Conservation (phyloP, 2,113 vertebrate genomes). For the Edolisoma coerulescens region DNA sequence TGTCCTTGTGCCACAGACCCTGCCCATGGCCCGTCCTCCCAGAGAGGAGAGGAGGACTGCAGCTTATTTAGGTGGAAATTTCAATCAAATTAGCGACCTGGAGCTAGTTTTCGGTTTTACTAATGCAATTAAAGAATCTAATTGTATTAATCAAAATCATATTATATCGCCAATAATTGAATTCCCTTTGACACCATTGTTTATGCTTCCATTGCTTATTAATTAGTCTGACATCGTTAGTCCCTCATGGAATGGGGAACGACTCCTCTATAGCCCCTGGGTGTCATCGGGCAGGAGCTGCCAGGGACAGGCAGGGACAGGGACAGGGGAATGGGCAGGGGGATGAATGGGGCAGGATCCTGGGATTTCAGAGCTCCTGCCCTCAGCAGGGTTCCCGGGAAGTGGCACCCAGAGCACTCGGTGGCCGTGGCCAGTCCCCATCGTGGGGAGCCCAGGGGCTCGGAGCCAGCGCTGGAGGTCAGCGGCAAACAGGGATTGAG, state of each 20-base stretch:
- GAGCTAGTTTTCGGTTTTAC: neutral
- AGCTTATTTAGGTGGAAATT: slow-evolving; percentile 9
- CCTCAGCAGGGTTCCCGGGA: neutral
- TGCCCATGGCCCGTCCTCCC: rapidly evolving
- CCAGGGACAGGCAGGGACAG: neutral
- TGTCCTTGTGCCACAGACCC: neutral
- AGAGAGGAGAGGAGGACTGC: neutral
- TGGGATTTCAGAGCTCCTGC: neutral
- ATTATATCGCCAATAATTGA: slow-evolving; percentile 58
- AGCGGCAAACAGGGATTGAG: neutral
- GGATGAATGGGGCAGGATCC: rapidly evolving
- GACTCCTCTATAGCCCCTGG: neutral
- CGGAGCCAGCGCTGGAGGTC: neutral
- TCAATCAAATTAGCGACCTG: slow-evolving; percentile 7
- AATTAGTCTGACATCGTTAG: neutral
- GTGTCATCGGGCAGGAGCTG: neutral
- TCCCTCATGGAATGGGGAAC: neutral
- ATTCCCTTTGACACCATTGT: slow-evolving; percentile 55
- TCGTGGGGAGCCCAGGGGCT: neutral
- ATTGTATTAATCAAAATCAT: slow-evolving; percentile 53
- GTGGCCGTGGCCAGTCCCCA: neutral
- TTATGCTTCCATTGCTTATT: slow-evolving; percentile 25
- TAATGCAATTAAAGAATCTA: slow-evolving; percentile 41
- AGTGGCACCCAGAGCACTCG: rapidly evolving
- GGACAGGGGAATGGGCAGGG: neutral